These are phyloP conservation scores for Chelonus insularis DNA, from an alignment of 1,140 invertebrate species.

Conservation along the genomic window DNA sequence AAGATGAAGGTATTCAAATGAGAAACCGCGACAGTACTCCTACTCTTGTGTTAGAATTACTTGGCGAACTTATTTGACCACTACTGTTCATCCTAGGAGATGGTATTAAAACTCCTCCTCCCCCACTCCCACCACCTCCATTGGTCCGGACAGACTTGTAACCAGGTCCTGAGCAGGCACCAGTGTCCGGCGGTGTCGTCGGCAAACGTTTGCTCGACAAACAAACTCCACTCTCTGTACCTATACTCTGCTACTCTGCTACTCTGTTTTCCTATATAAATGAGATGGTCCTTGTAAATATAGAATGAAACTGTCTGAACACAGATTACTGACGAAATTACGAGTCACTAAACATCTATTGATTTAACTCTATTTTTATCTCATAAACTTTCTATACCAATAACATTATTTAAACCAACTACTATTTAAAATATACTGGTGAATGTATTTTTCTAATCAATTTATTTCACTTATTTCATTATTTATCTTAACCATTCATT, in stretches of 20 bases:
- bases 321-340: constrained; percentile 22
- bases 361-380: neutral
- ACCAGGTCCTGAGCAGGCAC: constrained; percentile 45
- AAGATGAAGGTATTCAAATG: neutral
- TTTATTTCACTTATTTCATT: no score
- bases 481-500: no score
- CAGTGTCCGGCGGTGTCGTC: constrained; percentile 61
- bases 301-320: constrained; percentile 40
- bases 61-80: constrained; percentile 60
- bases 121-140: constrained; percentile 32
- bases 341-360: neutral
- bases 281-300: constrained; percentile 49
- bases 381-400: no score
- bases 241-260: constrained; percentile 23
- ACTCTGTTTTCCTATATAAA: constrained; percentile 51
- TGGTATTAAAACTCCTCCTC: constrained; percentile 54
- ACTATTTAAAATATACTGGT: neutral
- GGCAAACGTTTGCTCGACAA: constrained; percentile 61
- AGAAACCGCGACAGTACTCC: constrained; percentile 3
- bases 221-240: constrained; percentile 51
- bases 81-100: constrained; percentile 57
- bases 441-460: no score
- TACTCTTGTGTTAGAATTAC: constrained; percentile 42
- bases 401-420: neutral
- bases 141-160: constrained; percentile 55